A percentile compares a stretch with the other conserved stretches of the same genome.
phyloP scores from a whole-genome alignment of 2,113 vertebrate species.

The Stomatorhinus ivindoensis region DNA sequence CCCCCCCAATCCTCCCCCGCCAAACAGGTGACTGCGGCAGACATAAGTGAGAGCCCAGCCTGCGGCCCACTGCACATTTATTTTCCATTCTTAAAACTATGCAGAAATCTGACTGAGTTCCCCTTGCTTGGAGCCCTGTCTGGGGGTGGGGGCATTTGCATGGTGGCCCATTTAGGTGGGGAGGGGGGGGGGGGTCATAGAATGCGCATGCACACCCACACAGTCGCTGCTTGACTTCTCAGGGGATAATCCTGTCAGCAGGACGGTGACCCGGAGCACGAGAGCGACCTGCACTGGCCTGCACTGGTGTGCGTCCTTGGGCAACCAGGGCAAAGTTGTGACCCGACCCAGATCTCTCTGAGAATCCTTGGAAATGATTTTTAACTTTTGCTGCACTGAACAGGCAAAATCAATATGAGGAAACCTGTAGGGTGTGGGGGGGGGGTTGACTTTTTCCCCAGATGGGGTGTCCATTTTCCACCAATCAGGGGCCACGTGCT shows the following conservation, averaged over 20 bases:
- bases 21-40: not conserved
- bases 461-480: not conserved
- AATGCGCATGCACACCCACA: not conserved
- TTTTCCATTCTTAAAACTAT: not conserved
- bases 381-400: not conserved
- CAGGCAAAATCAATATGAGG: not conserved
- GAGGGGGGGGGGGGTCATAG: not conserved
- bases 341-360: not conserved
- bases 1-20: not conserved
- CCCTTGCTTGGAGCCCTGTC: not conserved
- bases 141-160: not conserved
- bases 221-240: not conserved
- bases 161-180: not conserved
- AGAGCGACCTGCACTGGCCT: not conserved
- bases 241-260: not conserved
- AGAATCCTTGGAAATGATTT: not conserved
- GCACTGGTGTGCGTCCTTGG: not conserved
- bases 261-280: not conserved
- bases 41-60: not conserved
- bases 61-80: not conserved
- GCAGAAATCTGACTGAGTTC: not conserved
- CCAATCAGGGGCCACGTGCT: not conserved
- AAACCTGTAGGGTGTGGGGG: not conserved
- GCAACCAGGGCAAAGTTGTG: not conserved
- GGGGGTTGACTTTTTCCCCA: not conserved